phyloP scores from a whole-genome alignment of 2,888 invertebrate genomes.

The Dusona sp. region DNA sequence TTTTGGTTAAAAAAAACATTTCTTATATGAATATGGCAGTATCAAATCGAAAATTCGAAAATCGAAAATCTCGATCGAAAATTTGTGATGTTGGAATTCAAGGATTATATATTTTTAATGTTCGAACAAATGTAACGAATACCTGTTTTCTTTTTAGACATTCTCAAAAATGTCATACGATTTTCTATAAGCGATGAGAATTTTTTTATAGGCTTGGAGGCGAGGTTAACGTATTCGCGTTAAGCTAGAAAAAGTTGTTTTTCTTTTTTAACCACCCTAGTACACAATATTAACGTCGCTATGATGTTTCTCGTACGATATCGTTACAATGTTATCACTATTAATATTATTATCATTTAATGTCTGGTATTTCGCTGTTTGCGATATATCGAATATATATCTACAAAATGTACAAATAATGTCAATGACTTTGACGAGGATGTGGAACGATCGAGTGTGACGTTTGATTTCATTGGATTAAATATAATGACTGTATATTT shows the following conservation, averaged over 20 bases:
- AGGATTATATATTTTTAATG: background rate
- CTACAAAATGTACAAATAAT: conserved; percentile 79
- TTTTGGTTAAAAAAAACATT: background rate
- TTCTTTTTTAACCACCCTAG: conserved; percentile 33
- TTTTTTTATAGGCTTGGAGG: background rate
- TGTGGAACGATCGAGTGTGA: conserved; percentile 47
- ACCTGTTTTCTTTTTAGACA: background rate
- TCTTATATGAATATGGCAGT: background rate
- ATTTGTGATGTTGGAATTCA: background rate
- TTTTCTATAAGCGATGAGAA: background rate
- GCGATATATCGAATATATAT: conserved; percentile 70
- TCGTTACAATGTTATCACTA: conserved; percentile 38
- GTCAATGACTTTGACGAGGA: conserved; percentile 63
- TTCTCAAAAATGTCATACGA: background rate
- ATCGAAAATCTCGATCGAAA: no score
- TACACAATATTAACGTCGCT: conserved; percentile 50
- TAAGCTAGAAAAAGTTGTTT: conserved; percentile 1
- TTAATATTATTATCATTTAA: conserved; percentile 54
- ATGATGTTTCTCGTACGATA: conserved; percentile 50
- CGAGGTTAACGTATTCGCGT: background rate
- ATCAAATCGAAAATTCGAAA: no score
- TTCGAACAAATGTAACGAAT: background rate
- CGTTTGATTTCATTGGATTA: conserved; percentile 6
- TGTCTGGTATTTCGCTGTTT: conserved; percentile 60
- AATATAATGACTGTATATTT: background rate